A percentile compares a stretch with the other conserved stretches of the same genome.
Evolutionary conservation across 2,888 invertebrate species (phyloP).

Genomic region (Omphaloscelis lunosa): DNA sequence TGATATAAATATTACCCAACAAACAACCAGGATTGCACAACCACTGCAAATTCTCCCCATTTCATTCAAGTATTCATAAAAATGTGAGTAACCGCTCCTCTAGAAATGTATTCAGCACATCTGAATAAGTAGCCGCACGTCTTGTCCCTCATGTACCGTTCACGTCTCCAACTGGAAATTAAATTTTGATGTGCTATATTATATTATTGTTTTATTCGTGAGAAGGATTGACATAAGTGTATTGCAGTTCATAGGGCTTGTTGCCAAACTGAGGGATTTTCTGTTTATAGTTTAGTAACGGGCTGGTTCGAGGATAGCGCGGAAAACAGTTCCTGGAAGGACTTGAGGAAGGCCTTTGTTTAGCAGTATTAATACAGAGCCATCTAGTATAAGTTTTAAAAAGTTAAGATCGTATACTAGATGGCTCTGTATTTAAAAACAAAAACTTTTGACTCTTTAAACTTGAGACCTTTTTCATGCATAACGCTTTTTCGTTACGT

Average conservation of each 20-base stretch:
- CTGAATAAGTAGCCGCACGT: constrained; percentile 37
- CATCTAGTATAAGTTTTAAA: no score
- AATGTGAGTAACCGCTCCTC: constrained; percentile 34
- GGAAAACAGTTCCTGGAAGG: no score
- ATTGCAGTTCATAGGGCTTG: not conserved
- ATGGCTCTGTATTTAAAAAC: no score
- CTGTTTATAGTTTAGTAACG: not conserved
- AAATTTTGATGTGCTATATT: not conserved
- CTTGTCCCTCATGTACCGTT: constrained; percentile 33
- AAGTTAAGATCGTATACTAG: no score
- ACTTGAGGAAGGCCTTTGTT: no score
- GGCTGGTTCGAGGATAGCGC: no score
- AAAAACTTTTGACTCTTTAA: no score
- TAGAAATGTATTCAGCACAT: constrained; percentile 35
- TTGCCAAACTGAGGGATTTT: not conserved
- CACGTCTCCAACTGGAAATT: constrained; percentile 11
- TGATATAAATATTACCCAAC: not conserved
- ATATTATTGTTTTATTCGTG: constrained; percentile 4
- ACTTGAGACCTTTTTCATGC: no score
- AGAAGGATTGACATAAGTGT: not conserved
- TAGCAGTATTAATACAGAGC: no score
- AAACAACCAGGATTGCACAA: not conserved
- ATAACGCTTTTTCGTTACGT: no score
- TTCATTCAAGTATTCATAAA: constrained; percentile 35
- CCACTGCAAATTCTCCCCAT: not conserved